Conservation (phyloP, 23 tunicate genomes). For the Phallusia fumigata region DNA sequence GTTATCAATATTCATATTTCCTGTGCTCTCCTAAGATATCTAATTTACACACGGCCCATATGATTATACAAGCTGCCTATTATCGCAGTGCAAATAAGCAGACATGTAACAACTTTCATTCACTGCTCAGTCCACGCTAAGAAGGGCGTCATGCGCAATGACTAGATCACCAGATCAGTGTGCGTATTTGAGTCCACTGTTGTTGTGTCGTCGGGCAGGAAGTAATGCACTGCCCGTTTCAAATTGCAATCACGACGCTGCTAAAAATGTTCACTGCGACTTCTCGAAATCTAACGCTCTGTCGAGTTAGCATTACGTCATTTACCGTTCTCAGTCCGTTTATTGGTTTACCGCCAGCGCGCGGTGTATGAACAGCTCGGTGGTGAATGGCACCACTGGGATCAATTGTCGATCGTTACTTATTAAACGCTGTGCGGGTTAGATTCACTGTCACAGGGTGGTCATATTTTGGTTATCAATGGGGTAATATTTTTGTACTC, state of each 20-base stretch:
- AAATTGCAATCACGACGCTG: constrained; percentile 12
- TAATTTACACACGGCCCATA: too few relatives aligned
- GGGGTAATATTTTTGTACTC: too few relatives aligned
- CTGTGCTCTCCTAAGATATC: too few relatives aligned
- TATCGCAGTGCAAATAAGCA: constrained; percentile 7
- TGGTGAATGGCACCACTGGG: neutral
- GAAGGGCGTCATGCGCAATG: too few relatives aligned
- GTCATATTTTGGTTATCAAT: too few relatives aligned
- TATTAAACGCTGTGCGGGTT: neutral
- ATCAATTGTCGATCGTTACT: neutral
- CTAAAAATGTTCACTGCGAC: neutral
- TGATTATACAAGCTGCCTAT: neutral
- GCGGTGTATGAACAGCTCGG: neutral
- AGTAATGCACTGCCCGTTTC: neutral
- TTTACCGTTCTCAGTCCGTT: neutral
- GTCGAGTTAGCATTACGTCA: neutral
- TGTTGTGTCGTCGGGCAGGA: neutral
- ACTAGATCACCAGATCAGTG: too few relatives aligned
- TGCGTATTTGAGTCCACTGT: neutral
- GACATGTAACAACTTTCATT: too few relatives aligned
- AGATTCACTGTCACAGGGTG: too few relatives aligned
- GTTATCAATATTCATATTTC: too few relatives aligned
- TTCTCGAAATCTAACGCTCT: neutral
- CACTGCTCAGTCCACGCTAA: too few relatives aligned
- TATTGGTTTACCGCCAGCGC: neutral